Evolutionary conservation across 1,140 invertebrate species (phyloP), one percentile per base, ranked within the genome.

Genomic region (Saccostrea glomerata): DNA sequence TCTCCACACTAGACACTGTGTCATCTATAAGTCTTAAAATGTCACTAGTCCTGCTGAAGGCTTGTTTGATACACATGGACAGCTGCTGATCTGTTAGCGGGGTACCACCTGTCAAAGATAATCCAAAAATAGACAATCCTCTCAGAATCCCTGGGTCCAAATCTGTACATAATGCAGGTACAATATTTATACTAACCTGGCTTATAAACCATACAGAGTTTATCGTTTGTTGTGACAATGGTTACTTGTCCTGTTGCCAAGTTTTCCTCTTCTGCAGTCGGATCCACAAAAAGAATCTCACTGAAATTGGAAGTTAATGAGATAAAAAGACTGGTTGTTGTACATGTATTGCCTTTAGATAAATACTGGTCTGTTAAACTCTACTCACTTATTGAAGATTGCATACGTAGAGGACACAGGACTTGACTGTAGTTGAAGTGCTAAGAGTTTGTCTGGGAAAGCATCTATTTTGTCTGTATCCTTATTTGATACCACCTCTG

Each of bases 381-480:
- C 40, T 84, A 96, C 95, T 95, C 94, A 97, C 96, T 97, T 95
- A 90, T 97, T 96, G 95, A 97, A 97, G 90, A 97, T 94, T 47
- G 96, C 96, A 95, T 97, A 97, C 77, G 97, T 97, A 84, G 96
- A 96, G 36, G 97, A 96, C n/a, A 97, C 95, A 77, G 97, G 96
- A 70, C 96, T 93, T 87, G 95, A 96, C 91, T 95, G 93, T 1
- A 97, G 88, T 82, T 95, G 95, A 86, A 97, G 92, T 92, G 95
- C 96, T 94, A 73, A 96, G 96, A 88, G 90, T 40, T 90, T 88
- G 20, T 89, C 86, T 13, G 90, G 70, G 83, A 93, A 90, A 82
- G 92, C 91, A 63, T 95, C 95, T 55, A 96, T 96, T 77, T 96
- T 96, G 92, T 96, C 96, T 83, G 96, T 96, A 93, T 97, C 96